Conservation (phyloP, 2,113 vertebrate genomes). For the Anguilla rostrata region DNA sequence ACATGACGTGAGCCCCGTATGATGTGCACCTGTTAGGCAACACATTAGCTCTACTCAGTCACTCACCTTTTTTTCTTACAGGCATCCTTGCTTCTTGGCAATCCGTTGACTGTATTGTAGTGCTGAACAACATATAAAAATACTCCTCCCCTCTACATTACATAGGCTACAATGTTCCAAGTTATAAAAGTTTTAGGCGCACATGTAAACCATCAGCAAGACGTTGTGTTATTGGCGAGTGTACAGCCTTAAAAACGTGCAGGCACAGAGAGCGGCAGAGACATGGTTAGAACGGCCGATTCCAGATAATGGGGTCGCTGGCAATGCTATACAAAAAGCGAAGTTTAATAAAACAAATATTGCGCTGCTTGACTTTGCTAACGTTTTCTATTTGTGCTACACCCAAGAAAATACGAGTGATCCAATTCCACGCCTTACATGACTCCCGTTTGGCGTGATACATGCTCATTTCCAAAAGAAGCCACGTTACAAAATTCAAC, state of each 20-base stretch:
- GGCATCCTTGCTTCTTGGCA: conserved; percentile 58
- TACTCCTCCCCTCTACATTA: conserved; percentile 37
- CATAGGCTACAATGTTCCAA: conserved; percentile 5
- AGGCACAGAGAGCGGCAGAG: conserved; percentile 34
- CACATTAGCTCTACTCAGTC: neutral
- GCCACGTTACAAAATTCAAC: conserved; percentile 20
- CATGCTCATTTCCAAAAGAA: neutral
- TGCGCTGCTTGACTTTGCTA: conserved; percentile 28
- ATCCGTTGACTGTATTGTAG: conserved; percentile 29
- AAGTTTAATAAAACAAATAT: conserved; percentile 28
- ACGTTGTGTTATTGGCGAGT: conserved; percentile 30
- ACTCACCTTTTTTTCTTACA: conserved; percentile 72
- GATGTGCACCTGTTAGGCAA: neutral
- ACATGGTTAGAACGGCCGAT: conserved; percentile 29
- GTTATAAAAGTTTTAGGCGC: conserved; percentile 27
- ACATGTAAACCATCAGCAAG: conserved; percentile 29
- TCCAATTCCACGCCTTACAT: conserved; percentile 18
- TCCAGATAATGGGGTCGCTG: conserved; percentile 17
- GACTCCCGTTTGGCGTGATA: conserved; percentile 9
- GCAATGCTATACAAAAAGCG: conserved; percentile 24
- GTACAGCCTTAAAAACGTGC: conserved; percentile 24
- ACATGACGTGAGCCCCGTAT: neutral
- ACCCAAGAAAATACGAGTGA: neutral
- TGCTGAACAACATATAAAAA: conserved; percentile 29
- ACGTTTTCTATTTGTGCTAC: conserved; percentile 18